Evolutionary conservation across 2,113 vertebrate genomes (phyloP), one percentile per base, ranked within the genome.

Genomic region (Salminus brasiliensis): DNA sequence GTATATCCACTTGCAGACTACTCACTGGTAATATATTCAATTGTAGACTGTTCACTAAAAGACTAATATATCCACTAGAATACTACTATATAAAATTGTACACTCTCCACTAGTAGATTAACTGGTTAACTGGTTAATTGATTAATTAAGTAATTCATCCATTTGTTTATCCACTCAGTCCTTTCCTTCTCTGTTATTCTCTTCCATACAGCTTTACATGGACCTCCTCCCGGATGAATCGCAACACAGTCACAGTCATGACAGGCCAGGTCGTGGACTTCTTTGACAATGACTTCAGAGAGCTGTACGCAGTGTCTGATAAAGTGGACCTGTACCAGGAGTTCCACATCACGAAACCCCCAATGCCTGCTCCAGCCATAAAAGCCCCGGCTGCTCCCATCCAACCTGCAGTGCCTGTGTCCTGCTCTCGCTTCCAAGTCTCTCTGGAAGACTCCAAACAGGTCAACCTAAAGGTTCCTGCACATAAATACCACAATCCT

Each of bases 401-500:
- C 55, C 75, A 55, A 83, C 87, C 87, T 85, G 86, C 77, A 86
- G 79, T 72, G 5, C 59, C 87, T 0, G 71, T 90, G 4, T 78
- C 89, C 30, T 86, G 41, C 12, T 94, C 93, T 3, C 93, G 92
- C 53, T 94, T 92, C 79, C 93, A 91, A 34, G 84, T 89, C 0
- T 87, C 90, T 0, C 69, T 91, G 9, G 85, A 84, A 13, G 91
- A 91, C 25, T 82, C 86, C 3, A 81, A 76, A 25, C 81, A 87
- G 34, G 25, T 69, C 0, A 83, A 89, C 65, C n/a, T 93, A 29
- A 91, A 91, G 75, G 95, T 97, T 0, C 97, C 97, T 15, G 95
- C 96, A 0, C 96, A 97, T 63, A 98, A 98, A 81, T 92, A 96
- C 39, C 95, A 98, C 92, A 98, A 98, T 74, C 97, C 97, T 12